These are phyloP conservation scores for Gymnosoma rotundatum DNA, from an alignment of 2,888 invertebrate species.

Conservation along the genomic window DNA sequence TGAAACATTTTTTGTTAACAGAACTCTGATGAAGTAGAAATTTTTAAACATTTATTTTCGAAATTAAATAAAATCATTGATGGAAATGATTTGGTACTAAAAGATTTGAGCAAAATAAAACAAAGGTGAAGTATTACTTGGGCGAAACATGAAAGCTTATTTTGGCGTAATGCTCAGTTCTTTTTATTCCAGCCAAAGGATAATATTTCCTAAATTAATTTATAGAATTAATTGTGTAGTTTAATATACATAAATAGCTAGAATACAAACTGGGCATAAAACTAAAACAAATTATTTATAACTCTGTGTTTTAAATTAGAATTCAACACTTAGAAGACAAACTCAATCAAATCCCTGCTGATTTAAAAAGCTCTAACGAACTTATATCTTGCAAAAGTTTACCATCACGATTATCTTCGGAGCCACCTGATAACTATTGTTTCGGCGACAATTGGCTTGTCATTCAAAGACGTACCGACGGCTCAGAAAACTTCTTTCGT, in stretches of 20 bases:
- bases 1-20: neutral
- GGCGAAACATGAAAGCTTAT: neutral
- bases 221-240: no score
- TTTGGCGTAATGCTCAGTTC: no score
- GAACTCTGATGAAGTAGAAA: slow-evolving; percentile 30
- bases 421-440: slow-evolving; percentile 73
- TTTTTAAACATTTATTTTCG: slow-evolving; percentile 53
- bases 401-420: neutral
- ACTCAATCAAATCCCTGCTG: neutral
- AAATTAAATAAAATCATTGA: slow-evolving; percentile 52
- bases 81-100: slow-evolving; percentile 37
- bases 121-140: neutral
- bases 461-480: slow-evolving; percentile 86
- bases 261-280: no score
- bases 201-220: no score
- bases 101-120: neutral
- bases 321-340: slow-evolving; percentile 21
- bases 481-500: slow-evolving; percentile 86
- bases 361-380: neutral
- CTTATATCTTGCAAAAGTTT: neutral
- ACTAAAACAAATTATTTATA: neutral
- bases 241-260: no score
- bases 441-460: slow-evolving; percentile 86
- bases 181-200: no score
- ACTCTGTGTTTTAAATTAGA: neutral